Percentiles rank a stretch among this genome's conserved stretches.
Evolutionary conservation across 2,113 vertebrate genomes (phyloP).

Genomic region (Crotophaga sulcirostris): DNA sequence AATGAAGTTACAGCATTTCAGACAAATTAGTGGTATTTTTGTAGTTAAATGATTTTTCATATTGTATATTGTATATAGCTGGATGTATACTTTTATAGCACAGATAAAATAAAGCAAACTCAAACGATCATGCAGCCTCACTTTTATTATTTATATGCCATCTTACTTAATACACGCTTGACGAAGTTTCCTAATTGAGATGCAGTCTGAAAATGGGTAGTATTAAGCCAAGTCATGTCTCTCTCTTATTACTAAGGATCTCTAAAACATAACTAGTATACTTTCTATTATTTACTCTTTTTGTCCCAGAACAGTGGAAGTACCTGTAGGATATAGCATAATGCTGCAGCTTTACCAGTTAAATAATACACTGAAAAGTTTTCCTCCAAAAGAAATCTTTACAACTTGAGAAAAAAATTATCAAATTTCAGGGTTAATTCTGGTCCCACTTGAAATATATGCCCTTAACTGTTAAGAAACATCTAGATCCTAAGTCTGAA

Average conservation of each 20-base stretch:
- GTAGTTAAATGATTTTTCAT: not conserved
- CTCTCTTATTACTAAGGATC: not conserved
- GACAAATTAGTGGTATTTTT: not conserved
- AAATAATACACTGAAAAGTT: not conserved
- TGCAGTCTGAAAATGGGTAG: not conserved
- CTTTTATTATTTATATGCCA: slow-evolving; percentile 30
- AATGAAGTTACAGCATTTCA: not conserved
- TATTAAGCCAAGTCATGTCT: not conserved
- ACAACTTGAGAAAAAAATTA: not conserved
- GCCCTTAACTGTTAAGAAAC: not conserved
- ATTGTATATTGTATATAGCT: not conserved
- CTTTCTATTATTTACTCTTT: not conserved
- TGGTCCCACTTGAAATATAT: not conserved
- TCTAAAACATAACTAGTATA: not conserved
- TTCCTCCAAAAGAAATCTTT: not conserved
- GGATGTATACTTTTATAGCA: not conserved
- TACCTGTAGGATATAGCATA: not conserved
- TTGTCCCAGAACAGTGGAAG: not conserved
- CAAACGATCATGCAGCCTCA: not conserved
- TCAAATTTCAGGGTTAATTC: not conserved
- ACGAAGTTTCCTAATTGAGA: not conserved
- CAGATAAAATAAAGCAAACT: slow-evolving; percentile 27
- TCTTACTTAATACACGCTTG: not conserved
- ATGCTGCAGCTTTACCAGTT: not conserved
- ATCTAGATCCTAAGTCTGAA: not conserved